A percentile compares a stretch with the other conserved stretches of the same genome.
These are phyloP conservation scores for Ephialtes manifestator DNA, from an alignment of 2,888 invertebrate genomes.

Conservation along the genomic window DNA sequence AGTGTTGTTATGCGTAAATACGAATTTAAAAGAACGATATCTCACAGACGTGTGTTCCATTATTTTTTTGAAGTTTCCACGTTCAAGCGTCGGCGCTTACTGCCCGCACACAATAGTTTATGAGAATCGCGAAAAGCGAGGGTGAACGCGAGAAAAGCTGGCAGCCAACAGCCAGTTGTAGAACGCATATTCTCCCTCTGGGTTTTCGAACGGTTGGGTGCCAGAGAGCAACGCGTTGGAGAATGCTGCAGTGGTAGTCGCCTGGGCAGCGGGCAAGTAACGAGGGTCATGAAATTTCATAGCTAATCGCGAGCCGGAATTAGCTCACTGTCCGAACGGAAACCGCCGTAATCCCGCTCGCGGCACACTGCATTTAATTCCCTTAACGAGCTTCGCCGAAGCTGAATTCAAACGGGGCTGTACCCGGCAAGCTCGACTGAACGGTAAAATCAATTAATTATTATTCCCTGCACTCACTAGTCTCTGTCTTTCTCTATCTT, in stretches of 20 bases:
- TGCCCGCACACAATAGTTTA: background rate
- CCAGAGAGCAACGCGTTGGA: slow-evolving; percentile 29
- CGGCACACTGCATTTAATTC: slow-evolving; percentile 77
- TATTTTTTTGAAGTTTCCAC: background rate
- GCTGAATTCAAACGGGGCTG: slow-evolving; percentile 66
- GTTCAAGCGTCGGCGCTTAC: background rate
- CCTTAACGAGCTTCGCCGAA: slow-evolving; percentile 76
- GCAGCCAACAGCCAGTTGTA: slow-evolving; percentile 25
- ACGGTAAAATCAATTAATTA: slow-evolving; percentile 80
- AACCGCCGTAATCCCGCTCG: slow-evolving; percentile 76
- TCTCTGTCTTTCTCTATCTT: slow-evolving; percentile 27
- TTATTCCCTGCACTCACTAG: slow-evolving; percentile 72
- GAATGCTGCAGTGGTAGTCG: slow-evolving; percentile 41
- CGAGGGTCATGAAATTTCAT: slow-evolving; percentile 78
- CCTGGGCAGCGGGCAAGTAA: slow-evolving; percentile 65
- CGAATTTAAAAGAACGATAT: background rate
- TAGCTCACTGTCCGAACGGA: slow-evolving; percentile 76
- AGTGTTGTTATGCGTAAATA: slow-evolving; percentile 18
- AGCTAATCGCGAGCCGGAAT: slow-evolving; percentile 77
- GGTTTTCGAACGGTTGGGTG: slow-evolving; percentile 31
- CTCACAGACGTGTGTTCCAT: background rate
- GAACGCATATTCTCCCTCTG: slow-evolving; percentile 52
- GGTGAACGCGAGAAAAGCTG: slow-evolving; percentile 43
- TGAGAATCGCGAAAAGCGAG: slow-evolving; percentile 21
- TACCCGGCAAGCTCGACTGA: slow-evolving; percentile 68